phyloP scores from a whole-genome alignment of 2,888 invertebrate genomes.

The Drosophila fulvimacula region DNA sequence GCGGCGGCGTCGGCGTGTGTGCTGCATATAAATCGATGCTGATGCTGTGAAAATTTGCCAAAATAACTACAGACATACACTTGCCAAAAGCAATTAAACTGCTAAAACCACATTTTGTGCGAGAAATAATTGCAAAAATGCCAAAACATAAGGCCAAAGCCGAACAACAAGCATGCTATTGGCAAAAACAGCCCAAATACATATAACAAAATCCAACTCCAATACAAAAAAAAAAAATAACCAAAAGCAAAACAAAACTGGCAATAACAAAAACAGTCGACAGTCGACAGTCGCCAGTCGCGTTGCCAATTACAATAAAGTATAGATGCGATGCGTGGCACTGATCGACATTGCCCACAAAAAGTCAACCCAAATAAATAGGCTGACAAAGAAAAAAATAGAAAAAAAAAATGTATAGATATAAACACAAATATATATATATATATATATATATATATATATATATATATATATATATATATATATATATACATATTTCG shows the following conservation, averaged over 20 bases:
- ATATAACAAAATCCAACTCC: constrained; percentile 24
- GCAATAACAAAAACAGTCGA: constrained; percentile 27
- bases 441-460: neutral
- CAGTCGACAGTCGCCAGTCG: constrained; percentile 36
- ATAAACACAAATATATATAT: neutral
- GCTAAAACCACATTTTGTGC: constrained; percentile 81
- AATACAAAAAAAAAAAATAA: constrained; percentile 11
- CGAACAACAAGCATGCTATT: constrained; percentile 63
- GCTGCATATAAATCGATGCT: constrained; percentile 79
- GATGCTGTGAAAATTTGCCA: constrained; percentile 79
- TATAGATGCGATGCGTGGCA: constrained; percentile 32
- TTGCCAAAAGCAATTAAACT: constrained; percentile 79
- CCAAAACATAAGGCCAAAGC: constrained; percentile 79
- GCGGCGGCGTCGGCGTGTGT: constrained; percentile 49
- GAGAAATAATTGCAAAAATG: constrained; percentile 81
- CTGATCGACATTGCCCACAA: constrained; percentile 68
- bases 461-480: neutral
- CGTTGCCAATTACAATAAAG: constrained; percentile 57
- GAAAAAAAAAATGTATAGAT: no score
- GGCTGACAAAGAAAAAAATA: constrained; percentile 33
- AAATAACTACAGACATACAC: constrained; percentile 75
- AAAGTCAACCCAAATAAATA: constrained; percentile 70
- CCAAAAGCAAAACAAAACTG: constrained; percentile 2
- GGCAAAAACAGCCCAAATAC: constrained; percentile 50
- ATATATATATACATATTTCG: constrained; percentile 2